Conservation (phyloP, 37 sponge, comb jelly and placozoan genomes). For the Beroe forskalii region DNA sequence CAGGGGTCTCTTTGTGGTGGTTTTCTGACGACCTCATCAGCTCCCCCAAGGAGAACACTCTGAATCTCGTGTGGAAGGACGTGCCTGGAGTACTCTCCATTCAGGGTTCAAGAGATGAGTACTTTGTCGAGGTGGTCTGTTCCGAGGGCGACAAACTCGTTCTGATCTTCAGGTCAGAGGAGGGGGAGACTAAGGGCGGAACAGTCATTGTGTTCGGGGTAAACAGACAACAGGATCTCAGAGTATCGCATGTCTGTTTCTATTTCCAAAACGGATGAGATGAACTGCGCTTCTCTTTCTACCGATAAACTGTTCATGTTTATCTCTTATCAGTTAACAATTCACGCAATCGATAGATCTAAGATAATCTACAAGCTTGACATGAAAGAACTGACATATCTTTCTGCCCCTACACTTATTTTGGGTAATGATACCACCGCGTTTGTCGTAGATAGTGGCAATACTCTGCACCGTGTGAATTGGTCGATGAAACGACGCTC, state of each 20-base stretch:
- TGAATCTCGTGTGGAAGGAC: slow-evolving; percentile 58
- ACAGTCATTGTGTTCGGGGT: slow-evolving; percentile 9
- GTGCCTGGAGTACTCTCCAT: slow-evolving; percentile 48
- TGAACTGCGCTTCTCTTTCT: slow-evolving; percentile 19
- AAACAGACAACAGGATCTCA: neutral
- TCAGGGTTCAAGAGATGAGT: slow-evolving; percentile 35
- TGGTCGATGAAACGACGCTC: neutral
- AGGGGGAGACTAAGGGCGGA: slow-evolving; percentile 20
- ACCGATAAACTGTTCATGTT: slow-evolving; percentile 30
- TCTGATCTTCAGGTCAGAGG: slow-evolving; percentile 5
- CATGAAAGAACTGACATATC: slow-evolving; percentile 42
- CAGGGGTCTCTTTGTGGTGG: slow-evolving; percentile 19
- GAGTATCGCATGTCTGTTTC: slow-evolving; percentile 40
- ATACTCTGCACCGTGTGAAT: slow-evolving; percentile 31
- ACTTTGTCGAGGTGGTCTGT: slow-evolving; percentile 42
- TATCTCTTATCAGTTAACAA: slow-evolving; percentile 21
- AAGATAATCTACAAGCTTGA: slow-evolving; percentile 54
- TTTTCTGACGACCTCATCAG: neutral
- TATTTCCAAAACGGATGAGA: neutral
- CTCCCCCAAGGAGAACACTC: neutral
- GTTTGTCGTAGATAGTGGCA: slow-evolving; percentile 20
- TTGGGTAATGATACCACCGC: neutral
- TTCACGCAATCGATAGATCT: neutral
- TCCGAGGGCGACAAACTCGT: neutral
- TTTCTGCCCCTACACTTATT: neutral